Evolutionary conservation across 2,113 vertebrate species (phyloP).

Genomic region (Macrotis lagotis): DNA sequence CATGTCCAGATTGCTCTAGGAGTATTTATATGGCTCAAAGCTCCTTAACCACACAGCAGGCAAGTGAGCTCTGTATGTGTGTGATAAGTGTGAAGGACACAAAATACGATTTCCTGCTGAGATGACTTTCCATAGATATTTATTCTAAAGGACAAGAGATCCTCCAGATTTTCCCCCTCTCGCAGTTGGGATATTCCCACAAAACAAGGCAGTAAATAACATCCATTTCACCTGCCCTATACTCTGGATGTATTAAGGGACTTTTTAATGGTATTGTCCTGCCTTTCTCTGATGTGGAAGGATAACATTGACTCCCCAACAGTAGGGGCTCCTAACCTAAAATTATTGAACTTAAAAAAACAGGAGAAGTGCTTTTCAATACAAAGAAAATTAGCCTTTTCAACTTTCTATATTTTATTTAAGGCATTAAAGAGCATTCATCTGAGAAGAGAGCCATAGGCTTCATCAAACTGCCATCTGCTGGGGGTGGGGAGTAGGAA

Average conservation of each 20-base stretch:
- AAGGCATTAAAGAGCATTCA: background rate
- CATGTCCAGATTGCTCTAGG: background rate
- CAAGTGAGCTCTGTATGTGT: background rate
- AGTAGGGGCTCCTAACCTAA: background rate
- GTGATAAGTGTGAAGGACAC: background rate
- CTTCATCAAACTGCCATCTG: background rate
- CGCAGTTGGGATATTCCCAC: background rate
- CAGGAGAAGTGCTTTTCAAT: background rate
- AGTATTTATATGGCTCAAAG: background rate
- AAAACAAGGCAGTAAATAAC: background rate
- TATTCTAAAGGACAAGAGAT: background rate
- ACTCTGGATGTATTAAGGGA: background rate
- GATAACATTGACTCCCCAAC: background rate
- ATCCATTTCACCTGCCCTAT: background rate
- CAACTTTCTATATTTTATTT: background rate
- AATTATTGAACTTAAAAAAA: background rate
- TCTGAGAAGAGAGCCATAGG: background rate
- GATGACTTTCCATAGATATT: background rate
- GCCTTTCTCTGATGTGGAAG: background rate
- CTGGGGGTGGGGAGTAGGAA: background rate
- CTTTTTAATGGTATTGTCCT: background rate
- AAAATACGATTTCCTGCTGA: background rate
- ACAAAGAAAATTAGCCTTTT: background rate
- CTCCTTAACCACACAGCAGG: background rate
- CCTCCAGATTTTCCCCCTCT: background rate